phyloP scores from a whole-genome alignment of 2,888 invertebrate species.

The Drosophila neotestacea region DNA sequence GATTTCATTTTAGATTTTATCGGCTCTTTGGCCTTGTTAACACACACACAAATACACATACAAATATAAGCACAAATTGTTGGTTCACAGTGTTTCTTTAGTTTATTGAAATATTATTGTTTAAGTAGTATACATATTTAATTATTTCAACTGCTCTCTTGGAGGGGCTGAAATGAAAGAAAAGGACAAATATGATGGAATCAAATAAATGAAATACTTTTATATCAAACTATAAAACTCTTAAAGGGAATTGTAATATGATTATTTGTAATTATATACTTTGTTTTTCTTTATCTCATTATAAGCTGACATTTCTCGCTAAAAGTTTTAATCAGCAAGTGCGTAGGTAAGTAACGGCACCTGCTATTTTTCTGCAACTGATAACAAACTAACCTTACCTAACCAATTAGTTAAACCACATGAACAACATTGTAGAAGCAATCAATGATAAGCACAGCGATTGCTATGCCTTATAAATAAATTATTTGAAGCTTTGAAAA shows the following conservation, averaged over 20 bases:
- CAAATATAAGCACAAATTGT: background rate
- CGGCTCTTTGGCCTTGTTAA: conserved; percentile 40
- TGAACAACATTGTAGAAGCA: background rate
- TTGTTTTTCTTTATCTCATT: too few species aligned
- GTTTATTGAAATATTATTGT: conserved; percentile 2
- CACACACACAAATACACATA: conserved; percentile 13
- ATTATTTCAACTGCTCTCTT: background rate
- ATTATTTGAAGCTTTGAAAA: background rate
- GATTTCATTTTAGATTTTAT: conserved; percentile 50
- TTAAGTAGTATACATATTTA: background rate
- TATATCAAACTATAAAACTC: background rate
- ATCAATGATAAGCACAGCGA: conserved; percentile 25
- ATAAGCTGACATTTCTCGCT: background rate
- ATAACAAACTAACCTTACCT: conserved; percentile 65
- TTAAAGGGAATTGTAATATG: background rate
- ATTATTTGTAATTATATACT: background rate
- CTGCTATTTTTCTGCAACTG: conserved; percentile 11
- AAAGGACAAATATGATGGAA: background rate
- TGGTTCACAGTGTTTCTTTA: conserved; percentile 5
- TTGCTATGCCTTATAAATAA: conserved; percentile 11
- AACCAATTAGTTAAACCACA: conserved; percentile 37
- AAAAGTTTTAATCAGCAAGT: background rate
- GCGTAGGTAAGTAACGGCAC: background rate
- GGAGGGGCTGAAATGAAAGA: conserved; percentile 8
- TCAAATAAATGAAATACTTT: background rate